A percentile compares a stretch with the other conserved stretches of the same genome.
phyloP scores from a whole-genome alignment of 2,113 vertebrate genomes.

The Rhinogobius similis region DNA sequence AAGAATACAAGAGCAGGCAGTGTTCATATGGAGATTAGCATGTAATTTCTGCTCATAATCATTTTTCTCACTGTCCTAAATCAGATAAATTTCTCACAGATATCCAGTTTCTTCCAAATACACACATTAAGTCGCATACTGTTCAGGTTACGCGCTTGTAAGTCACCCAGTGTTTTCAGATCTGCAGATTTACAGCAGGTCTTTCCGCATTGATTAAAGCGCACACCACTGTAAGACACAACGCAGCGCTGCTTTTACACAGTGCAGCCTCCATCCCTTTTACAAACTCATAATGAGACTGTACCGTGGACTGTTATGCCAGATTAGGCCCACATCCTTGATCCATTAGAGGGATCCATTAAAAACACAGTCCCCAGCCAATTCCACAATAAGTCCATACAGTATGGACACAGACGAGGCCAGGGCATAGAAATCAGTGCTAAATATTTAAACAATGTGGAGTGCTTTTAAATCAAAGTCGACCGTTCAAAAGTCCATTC shows the following conservation, averaged over 20 bases:
- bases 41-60: conserved; percentile 19
- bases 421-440: conserved; percentile 1
- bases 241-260: conserved; percentile 28
- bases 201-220: conserved; percentile 26
- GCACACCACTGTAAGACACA: conserved; percentile 14
- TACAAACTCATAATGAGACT: conserved; percentile 30
- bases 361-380: conserved; percentile 32
- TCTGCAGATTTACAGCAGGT: conserved; percentile 40
- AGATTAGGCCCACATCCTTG: conserved; percentile 43
- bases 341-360: conserved; percentile 56
- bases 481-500: not conserved
- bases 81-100: conserved; percentile 41
- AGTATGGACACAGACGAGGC: conserved; percentile 13
- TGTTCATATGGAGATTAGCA: not conserved
- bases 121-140: conserved; percentile 17
- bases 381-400: conserved; percentile 9
- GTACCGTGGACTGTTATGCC: conserved; percentile 24
- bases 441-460: conserved; percentile 5
- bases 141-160: conserved; percentile 34
- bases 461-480: not conserved
- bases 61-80: conserved; percentile 32
- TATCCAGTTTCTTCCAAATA: conserved; percentile 37
- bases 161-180: conserved; percentile 23
- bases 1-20: too few species aligned
- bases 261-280: conserved; percentile 6